Evolutionary conservation across 2,113 vertebrate species (phyloP).

Genomic region (Hippocampus barbouri): DNA sequence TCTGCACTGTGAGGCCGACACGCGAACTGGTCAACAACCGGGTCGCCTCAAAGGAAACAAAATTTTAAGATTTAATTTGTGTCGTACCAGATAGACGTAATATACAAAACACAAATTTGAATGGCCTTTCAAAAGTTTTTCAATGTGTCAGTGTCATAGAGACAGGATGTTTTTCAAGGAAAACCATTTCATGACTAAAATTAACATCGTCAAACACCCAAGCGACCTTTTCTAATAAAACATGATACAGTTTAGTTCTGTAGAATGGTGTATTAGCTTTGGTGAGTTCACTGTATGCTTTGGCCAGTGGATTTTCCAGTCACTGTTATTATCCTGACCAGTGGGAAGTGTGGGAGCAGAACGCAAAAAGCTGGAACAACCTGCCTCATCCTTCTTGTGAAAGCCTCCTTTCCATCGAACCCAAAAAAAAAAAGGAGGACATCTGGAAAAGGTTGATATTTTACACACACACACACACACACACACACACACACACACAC

Average conservation of each 20-base stretch:
- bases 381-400: constrained; percentile 13
- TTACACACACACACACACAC: constrained; percentile 1
- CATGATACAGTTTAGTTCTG: constrained; percentile 10
- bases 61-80: background rate
- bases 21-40: too few relatives aligned
- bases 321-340: constrained; percentile 20
- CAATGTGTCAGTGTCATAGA: background rate
- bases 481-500: background rate
- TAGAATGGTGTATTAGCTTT: constrained; percentile 36
- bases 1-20: too few relatives aligned
- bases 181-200: background rate
- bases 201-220: constrained; percentile 13
- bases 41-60: background rate
- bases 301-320: constrained; percentile 32
- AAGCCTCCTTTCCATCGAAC: constrained; percentile 20
- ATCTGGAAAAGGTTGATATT: constrained; percentile 15
- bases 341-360: constrained; percentile 20
- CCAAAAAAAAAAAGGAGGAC: background rate
- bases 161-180: background rate
- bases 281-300: constrained; percentile 30
- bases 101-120: background rate
- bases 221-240: constrained; percentile 23
- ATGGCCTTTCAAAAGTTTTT: background rate
- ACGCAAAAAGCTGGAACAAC: constrained; percentile 27
- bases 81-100: background rate